phyloP scores from a whole-genome alignment of 2,797 vertebrate species.

The Numenius phaeopus region DNA sequence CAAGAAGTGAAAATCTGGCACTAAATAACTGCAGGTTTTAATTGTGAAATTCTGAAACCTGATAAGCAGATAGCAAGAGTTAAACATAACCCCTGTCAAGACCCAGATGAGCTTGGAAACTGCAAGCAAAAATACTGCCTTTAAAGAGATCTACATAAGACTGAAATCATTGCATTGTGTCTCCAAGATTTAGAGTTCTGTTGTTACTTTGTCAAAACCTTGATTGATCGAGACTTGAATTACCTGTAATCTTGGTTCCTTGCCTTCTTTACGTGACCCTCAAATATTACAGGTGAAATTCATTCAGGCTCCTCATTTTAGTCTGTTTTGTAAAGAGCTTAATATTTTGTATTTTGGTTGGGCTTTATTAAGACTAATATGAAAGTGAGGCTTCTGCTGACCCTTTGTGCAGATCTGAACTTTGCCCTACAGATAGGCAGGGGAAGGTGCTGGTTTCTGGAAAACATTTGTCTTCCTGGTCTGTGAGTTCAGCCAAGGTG shows the following conservation, averaged over 20 bases:
- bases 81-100: not conserved
- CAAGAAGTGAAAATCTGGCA: not conserved
- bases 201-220: not conserved
- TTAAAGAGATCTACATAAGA: not conserved
- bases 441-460: not conserved
- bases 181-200: not conserved
- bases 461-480: not conserved
- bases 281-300: not conserved
- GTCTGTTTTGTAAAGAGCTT: not conserved
- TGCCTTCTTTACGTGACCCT: not conserved
- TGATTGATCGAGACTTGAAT: not conserved
- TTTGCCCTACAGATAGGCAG: not conserved
- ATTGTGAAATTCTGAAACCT: not conserved
- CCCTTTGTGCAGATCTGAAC: not conserved
- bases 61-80: not conserved
- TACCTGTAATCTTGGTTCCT: not conserved
- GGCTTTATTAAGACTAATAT: not conserved
- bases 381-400: not conserved
- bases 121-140: not conserved
- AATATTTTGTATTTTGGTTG: not conserved
- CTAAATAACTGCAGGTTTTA: not conserved
- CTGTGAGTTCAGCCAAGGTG: not conserved
- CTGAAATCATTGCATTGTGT: not conserved
- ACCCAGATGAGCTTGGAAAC: not conserved
- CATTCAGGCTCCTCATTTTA: not conserved